These are phyloP conservation scores for Nasonia vitripennis DNA, from an alignment of 1,140 invertebrate species.

Conservation along the genomic window DNA sequence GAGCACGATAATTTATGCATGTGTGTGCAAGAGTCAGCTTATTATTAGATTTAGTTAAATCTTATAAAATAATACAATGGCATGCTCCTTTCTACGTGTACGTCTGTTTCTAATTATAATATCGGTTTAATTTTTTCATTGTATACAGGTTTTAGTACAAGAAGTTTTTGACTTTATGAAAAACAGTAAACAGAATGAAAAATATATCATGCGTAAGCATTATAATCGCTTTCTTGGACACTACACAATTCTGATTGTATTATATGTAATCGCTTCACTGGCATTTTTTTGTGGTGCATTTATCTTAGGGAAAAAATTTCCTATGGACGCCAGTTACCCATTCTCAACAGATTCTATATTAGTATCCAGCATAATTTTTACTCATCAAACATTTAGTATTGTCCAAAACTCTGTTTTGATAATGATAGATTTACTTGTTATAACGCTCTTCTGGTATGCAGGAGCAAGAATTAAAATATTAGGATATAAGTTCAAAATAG, in stretches of 20 bases:
- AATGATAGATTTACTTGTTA: slow-evolving; percentile 52
- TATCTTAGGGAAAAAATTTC: slow-evolving; percentile 52
- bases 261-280: neutral
- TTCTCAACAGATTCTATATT: slow-evolving; percentile 51
- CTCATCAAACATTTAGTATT: slow-evolving; percentile 52
- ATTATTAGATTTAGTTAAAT: no score
- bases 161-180: slow-evolving; percentile 10
- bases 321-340: slow-evolving; percentile 54
- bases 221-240: neutral
- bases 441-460: slow-evolving; percentile 56
- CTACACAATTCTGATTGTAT: neutral
- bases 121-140: no score
- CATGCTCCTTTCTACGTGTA: no score
- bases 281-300: slow-evolving; percentile 48
- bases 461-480: slow-evolving; percentile 58
- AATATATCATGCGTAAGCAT: neutral
- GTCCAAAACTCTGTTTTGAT: slow-evolving; percentile 52
- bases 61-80: no score
- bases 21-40: no score
- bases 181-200: neutral
- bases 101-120: no score
- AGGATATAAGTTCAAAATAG: slow-evolving; percentile 13
- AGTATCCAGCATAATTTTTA: slow-evolving; percentile 45
- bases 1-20: no score
- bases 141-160: slow-evolving; percentile 12